Percentiles rank a stretch among this genome's conserved stretches.
Evolutionary conservation across 2,797 vertebrate genomes (phyloP).

Genomic region (Paramormyrops hopkinsi): DNA sequence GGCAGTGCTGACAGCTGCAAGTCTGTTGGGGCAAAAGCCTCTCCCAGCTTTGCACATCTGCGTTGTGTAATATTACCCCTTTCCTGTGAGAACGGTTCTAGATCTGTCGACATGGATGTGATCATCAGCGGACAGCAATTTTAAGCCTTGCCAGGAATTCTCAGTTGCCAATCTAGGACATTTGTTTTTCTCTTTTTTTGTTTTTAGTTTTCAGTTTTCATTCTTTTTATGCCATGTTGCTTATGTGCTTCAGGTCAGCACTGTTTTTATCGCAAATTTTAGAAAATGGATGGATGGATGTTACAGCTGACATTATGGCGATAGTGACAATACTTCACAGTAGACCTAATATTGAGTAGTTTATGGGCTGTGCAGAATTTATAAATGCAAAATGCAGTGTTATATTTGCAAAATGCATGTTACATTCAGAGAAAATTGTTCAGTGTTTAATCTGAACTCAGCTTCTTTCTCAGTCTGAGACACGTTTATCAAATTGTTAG

Average conservation of each 20-base stretch:
- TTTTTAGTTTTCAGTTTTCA: neutral
- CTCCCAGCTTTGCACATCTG: neutral
- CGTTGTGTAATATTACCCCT: neutral
- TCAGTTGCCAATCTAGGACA: neutral
- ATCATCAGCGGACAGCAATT: neutral
- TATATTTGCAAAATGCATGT: neutral
- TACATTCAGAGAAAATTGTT: neutral
- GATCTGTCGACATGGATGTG: neutral
- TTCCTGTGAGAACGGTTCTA: neutral
- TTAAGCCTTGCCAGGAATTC: neutral
- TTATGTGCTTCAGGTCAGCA: neutral
- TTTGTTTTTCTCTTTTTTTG: neutral
- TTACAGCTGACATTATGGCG: neutral
- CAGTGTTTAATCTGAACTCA: neutral
- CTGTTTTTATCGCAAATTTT: neutral
- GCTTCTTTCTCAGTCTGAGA: neutral
- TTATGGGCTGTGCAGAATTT: neutral
- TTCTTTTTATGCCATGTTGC: neutral
- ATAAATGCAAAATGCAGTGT: neutral
- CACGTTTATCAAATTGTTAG: neutral
- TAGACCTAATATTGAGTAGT: neutral
- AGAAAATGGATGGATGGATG: neutral
- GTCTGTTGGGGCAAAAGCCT: neutral
- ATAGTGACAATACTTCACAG: neutral
- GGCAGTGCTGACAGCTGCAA: neutral